Percentiles rank a stretch among this genome's conserved stretches.
Evolutionary conservation across 2,113 vertebrate genomes (phyloP).

Genomic region (Chaetura pelagica): DNA sequence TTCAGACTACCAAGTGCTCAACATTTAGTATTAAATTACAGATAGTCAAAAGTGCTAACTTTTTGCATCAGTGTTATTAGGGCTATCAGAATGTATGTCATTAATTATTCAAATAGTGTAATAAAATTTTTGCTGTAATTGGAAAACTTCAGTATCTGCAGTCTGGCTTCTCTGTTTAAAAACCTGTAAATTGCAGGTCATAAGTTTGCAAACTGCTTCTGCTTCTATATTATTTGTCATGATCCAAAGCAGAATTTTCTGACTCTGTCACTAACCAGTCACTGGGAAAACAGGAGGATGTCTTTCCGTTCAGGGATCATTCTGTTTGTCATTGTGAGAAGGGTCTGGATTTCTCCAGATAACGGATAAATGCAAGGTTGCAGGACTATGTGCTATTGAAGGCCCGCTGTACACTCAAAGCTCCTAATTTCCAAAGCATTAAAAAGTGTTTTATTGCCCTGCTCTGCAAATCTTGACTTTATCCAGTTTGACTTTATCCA

Average conservation of each 20-base stretch:
- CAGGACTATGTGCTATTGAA: fast-evolving
- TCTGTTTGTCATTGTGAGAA: neutral
- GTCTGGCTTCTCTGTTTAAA: neutral
- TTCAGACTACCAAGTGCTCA: neutral
- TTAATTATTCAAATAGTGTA: neutral
- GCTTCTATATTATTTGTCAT: neutral
- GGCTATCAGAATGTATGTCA: neutral
- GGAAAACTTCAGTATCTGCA: neutral
- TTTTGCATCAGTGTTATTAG: neutral
- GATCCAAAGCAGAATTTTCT: neutral
- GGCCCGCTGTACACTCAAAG: neutral
- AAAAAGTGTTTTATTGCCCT: neutral
- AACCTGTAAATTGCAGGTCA: neutral
- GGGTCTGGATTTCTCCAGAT: neutral
- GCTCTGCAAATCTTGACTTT: neutral
- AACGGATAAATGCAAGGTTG: fast-evolving
- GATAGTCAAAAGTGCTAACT: neutral
- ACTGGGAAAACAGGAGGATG: neutral
- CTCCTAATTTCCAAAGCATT: neutral
- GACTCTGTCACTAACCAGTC: neutral
- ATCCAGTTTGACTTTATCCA: neutral
- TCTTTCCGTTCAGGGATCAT: neutral
- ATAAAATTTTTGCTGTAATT: neutral
- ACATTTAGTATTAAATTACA: neutral
- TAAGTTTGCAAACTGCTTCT: neutral